Evolutionary conservation across 1,140 invertebrate genomes (phyloP).

Genomic region (Drosophila ercepeae): DNA sequence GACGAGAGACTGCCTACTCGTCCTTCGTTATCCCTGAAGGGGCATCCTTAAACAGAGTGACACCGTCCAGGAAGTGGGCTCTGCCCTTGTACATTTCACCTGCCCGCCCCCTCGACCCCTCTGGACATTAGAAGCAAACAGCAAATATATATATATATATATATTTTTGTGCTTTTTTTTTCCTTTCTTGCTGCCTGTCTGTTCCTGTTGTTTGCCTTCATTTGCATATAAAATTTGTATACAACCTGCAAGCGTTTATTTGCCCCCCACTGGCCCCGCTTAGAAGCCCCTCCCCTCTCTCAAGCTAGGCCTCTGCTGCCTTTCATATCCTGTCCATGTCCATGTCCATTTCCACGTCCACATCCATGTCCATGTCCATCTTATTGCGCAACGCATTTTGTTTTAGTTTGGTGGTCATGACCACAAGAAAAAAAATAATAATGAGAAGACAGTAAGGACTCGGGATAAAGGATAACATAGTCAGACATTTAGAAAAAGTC

Average conservation of each 20-base stretch:
- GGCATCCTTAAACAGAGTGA: slow-evolving; percentile 43
- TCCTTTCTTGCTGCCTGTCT: slow-evolving; percentile 25
- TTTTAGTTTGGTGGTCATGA: slow-evolving; percentile 18
- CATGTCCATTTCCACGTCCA: slow-evolving; percentile 4
- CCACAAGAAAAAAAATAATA: neutral
- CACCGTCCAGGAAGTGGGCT: slow-evolving; percentile 34
- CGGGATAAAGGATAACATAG: neutral
- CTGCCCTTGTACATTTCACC: slow-evolving; percentile 25
- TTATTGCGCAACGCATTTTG: slow-evolving; percentile 21
- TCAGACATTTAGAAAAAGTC: too few species aligned
- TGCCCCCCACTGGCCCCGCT: slow-evolving; percentile 30
- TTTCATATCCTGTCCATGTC: slow-evolving; percentile 7
- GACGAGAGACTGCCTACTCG: slow-evolving; percentile 9
- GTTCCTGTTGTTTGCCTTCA: slow-evolving; percentile 65
- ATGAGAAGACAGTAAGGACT: neutral
- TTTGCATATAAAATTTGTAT: slow-evolving; percentile 77
- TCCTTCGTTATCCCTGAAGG: slow-evolving; percentile 45
- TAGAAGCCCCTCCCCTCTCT: slow-evolving; percentile 10
- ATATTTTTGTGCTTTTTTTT: slow-evolving; percentile 12
- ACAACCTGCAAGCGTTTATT: slow-evolving; percentile 71
- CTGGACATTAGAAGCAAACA: slow-evolving; percentile 39
- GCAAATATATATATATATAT: slow-evolving; percentile 14
- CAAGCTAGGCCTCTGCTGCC: slow-evolving; percentile 15
- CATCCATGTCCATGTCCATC: slow-evolving; percentile 6
- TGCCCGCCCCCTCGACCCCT: neutral